Base-by-base conservation (phyloP, 2,888 invertebrate genomes). In the Eugnorisma glareosa region DNA sequence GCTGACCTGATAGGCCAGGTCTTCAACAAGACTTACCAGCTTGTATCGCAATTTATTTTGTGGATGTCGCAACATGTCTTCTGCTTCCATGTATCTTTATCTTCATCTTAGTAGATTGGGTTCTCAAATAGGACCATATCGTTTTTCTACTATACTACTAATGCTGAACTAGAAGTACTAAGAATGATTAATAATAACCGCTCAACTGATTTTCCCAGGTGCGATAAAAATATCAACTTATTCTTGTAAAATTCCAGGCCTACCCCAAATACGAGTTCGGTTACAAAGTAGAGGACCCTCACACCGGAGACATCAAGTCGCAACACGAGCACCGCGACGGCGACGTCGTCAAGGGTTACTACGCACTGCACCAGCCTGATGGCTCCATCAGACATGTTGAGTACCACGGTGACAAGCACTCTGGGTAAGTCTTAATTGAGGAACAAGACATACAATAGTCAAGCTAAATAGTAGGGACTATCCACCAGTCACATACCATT, bases 311-410 rank as follows among this genome's bases (percentile, higher is more conserved):
- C 91, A 92, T 93, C 89, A 96, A 97, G 90, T 92, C 91, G 31
- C 96, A 96, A 90, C 95, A 96, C 75, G 97, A 97, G 89, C 89
- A 90, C 75, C 93, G 95, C 67, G 96, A 97, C 69, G 97, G 97
- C 43, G 96, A 96, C 84, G 91, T 92, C 37, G 96, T 96, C 43
- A 93, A 93, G 81, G 94, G 94, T 11, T 92, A 90, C 81, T 94
- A 94, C 88, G 90, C 95, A 48, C 93, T 97, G 68, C 96, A 97
- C 84, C 95, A 97, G 86, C 96, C 97, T 48, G 97, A 96, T 77
- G 97, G 97, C 79, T 97, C 97, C 84, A 89, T 96, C 89, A 95
- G 97, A 89, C 96, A 96, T 71, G 97, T 97, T 43, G 96, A 97
- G 87, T 97, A 97, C 90, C 94, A 94, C 79, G 97, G 96, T 61